Conservation (phyloP, 2,113 vertebrate species). For the Anhinga anhinga region DNA sequence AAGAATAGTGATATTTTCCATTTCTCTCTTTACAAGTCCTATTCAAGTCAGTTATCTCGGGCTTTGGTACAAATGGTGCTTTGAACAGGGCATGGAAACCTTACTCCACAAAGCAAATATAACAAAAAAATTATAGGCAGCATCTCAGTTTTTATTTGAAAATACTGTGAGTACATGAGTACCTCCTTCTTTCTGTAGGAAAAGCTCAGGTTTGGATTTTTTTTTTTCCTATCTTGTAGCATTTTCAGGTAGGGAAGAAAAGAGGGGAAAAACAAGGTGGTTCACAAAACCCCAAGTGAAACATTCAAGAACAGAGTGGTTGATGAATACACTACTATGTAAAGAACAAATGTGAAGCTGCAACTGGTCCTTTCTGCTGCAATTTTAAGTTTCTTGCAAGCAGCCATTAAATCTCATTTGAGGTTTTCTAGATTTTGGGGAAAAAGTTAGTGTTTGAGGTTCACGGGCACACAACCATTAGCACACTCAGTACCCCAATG, state of each 20-base stretch:
- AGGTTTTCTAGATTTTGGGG: background rate
- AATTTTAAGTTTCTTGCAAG: background rate
- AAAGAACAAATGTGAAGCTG: background rate
- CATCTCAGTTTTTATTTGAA: slow-evolving; percentile 13
- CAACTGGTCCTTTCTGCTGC: background rate
- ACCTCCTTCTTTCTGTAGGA: background rate
- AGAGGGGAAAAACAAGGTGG: background rate
- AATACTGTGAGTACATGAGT: background rate
- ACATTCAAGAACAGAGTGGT: background rate
- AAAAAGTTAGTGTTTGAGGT: background rate
- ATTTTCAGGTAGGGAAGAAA: background rate
- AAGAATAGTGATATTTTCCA: background rate
- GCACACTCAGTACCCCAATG: background rate
- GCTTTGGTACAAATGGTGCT: background rate
- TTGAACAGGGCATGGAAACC: background rate
- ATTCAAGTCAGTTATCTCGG: background rate
- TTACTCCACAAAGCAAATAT: background rate
- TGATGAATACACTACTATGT: background rate
- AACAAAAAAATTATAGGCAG: background rate
- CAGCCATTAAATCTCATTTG: background rate
- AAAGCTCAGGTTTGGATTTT: background rate
- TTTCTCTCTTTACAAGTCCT: background rate
- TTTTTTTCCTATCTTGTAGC: background rate
- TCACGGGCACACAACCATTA: background rate
- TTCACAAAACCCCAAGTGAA: background rate